Percentiles rank a stretch among this genome's conserved stretches.
phyloP scores from a whole-genome alignment of 2,888 invertebrate genomes.

The Heliothis peltigera region DNA sequence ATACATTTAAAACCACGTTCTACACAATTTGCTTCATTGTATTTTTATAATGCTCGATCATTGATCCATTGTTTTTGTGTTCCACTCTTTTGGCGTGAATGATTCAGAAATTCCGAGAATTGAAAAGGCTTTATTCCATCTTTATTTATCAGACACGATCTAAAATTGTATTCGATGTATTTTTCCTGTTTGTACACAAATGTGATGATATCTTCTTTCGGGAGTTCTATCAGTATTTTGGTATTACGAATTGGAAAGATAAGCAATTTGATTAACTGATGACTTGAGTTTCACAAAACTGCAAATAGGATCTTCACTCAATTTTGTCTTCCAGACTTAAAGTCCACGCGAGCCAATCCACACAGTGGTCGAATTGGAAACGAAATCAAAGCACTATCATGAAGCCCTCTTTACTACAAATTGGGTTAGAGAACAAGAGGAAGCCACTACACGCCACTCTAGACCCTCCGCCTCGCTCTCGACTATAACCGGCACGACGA shows the following conservation, averaged over 20 bases:
- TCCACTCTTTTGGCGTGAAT: not conserved
- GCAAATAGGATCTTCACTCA: constrained; percentile 13
- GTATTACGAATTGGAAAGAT: not conserved
- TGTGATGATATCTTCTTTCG: not conserved
- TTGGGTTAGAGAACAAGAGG: constrained; percentile 76
- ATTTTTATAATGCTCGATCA: not conserved
- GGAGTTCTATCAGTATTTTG: not conserved
- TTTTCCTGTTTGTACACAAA: constrained; percentile 6
- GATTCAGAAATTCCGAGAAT: not conserved
- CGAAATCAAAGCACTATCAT: constrained; percentile 76
- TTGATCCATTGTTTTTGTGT: not conserved
- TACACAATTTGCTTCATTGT: constrained; percentile 14
- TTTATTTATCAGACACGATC: constrained; percentile 4
- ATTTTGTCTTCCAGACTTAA: constrained; percentile 26
- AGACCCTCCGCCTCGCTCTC: constrained; percentile 58
- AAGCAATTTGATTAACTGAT: not conserved
- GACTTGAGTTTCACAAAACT: not conserved
- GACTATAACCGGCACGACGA: constrained; percentile 57
- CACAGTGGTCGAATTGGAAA: constrained; percentile 61
- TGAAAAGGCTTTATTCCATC: not conserved
- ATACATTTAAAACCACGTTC: constrained; percentile 1
- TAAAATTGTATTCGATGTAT: not conserved
- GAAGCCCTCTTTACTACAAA: constrained; percentile 72
- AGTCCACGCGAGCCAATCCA: constrained; percentile 19
- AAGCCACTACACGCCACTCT: constrained; percentile 66